Conservation (phyloP, 1,140 invertebrate species). For the Pachyrhynchus sulphureomaculatus region DNA sequence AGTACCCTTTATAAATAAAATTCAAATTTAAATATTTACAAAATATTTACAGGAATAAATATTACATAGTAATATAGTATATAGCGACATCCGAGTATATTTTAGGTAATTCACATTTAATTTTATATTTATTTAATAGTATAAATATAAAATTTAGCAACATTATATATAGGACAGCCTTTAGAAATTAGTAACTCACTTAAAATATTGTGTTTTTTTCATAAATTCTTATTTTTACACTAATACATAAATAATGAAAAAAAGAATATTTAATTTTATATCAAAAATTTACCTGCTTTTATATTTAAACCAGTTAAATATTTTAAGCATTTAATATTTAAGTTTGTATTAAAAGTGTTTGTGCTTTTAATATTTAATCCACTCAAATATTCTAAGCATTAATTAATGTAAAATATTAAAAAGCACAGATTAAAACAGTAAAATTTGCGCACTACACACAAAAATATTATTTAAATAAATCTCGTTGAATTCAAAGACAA, state of each 20-base stretch:
- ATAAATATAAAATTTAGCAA: slow-evolving; percentile 11
- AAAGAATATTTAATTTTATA: background rate
- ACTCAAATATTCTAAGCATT: no score
- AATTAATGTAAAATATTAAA: no score
- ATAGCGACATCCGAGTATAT: slow-evolving; percentile 23
- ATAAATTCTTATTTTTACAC: background rate
- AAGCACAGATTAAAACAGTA: no score
- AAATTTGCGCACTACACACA: no score
- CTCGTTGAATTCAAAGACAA: no score
- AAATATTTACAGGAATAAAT: slow-evolving; percentile 38
- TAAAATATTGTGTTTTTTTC: slow-evolving; percentile 1
- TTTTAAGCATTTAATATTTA: no score
- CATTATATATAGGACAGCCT: slow-evolving; percentile 34
- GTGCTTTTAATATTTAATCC: no score
- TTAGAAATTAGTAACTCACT: slow-evolving; percentile 23
- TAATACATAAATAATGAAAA: background rate
- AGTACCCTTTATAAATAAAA: background rate
- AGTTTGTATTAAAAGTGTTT: no score
- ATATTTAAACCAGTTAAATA: no score
- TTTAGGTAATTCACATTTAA: slow-evolving; percentile 11
- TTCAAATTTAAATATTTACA: slow-evolving; percentile 39
- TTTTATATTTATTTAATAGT: slow-evolving; percentile 1
- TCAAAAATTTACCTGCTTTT: slow-evolving; percentile 23
- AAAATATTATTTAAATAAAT: no score
- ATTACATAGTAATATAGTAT: slow-evolving; percentile 35